Evolutionary conservation across 2,888 invertebrate genomes (phyloP), one percentile per base, ranked within the genome.

Genomic region (Dicroscelio sp.): DNA sequence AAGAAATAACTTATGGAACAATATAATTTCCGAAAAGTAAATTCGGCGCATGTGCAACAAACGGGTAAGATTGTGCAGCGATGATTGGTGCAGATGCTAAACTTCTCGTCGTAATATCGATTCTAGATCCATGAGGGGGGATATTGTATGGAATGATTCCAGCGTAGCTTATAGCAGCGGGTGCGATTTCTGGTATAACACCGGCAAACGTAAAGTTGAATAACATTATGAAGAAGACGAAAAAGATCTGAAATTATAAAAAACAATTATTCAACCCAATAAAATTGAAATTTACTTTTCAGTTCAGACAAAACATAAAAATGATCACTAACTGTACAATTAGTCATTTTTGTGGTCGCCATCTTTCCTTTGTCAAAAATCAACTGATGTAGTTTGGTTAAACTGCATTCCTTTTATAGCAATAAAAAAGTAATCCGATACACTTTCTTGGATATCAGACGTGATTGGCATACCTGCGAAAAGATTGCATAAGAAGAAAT

Each of bases 81-180:
- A 90, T 78, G 25, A 89, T 30, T 17, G 97, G 97, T 97, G 97
- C 95, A 25, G 96, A 97, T 79, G 97, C 97, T 17, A 96, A 92
- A 31, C 94, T 94, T 93, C 97, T 97, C 89, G 96, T 97, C 90
- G 97, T 97, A 14, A 98, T 97, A 96, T 97, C 98, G 86, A 98
- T 96, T 96, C 98, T 97, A 2, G 97, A 97, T 1, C 98, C 97
- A 93, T 97, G 98, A 1, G 98, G 98, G 71, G 97, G 97, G 63
- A 98, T 97, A 93, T 98, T 98, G 92, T 98, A 97, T 0, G 98
- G 98, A 31, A 98, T 97, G 23, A 97, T 97, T 93, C 97, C 97
- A 84, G 97, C 97, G 93, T 98, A 98, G 23, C 97, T 97, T 33
- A 97, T 95, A 1, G 97, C 97, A 27, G 97, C 97, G n/a, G 97